Percentiles rank a stretch among this genome's conserved stretches.
These are phyloP conservation scores for Capromys pilorides DNA, from an alignment of 2,797 vertebrate species.

Conservation along the genomic window DNA sequence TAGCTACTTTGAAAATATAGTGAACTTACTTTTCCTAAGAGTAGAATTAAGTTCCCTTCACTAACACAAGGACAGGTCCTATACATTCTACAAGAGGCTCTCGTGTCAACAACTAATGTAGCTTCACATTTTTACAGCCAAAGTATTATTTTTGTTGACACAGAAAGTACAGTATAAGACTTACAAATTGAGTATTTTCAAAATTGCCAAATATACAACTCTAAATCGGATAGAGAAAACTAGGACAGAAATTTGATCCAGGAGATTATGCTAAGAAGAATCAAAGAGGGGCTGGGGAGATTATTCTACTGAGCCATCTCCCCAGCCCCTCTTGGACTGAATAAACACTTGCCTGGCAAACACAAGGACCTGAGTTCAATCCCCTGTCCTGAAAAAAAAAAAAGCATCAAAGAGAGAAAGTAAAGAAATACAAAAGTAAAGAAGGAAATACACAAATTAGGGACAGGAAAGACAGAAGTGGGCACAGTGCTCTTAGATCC, in stretches of 20 bases:
- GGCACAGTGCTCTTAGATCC: not conserved
- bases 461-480: not conserved
- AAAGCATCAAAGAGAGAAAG: no score
- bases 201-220: not conserved
- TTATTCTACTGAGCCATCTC: no score
- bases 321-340: no score
- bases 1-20: constrained; percentile 21
- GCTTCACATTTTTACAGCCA: not conserved
- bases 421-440: not conserved
- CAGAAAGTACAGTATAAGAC: not conserved
- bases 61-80: not conserved
- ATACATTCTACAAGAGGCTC: not conserved
- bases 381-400: no score
- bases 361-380: no score
- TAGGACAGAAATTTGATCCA: constrained; percentile 13
- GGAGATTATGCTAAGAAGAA: not conserved
- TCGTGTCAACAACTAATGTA: not conserved
- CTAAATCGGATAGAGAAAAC: not conserved
- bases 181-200: not conserved
- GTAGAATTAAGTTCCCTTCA: not conserved
- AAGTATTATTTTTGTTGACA: not conserved
- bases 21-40: not conserved
- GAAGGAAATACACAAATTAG: not conserved
- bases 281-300: not conserved
- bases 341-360: no score